Evolutionary conservation across 2,113 vertebrate species (phyloP).

Genomic region (Thermophis baileyi): DNA sequence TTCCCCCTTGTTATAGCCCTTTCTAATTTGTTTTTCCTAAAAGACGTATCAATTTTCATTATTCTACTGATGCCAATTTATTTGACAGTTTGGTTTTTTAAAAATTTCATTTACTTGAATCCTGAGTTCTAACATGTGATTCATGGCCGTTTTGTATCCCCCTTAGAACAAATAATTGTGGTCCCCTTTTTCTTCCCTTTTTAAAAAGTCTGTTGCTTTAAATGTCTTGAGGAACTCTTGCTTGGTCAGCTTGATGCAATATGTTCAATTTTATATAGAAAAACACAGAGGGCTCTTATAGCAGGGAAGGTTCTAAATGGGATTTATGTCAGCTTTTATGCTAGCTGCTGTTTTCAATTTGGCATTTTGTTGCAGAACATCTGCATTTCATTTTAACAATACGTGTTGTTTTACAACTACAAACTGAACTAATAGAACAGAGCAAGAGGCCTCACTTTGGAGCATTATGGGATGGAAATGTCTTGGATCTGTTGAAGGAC

Average conservation of each 20-base stretch:
- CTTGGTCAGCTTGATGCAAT: rapidly evolving
- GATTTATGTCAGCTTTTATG: background rate
- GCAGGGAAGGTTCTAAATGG: background rate
- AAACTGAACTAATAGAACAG: background rate
- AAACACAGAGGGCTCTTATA: background rate
- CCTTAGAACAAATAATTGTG: background rate
- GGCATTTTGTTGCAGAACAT: background rate
- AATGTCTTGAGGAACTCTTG: background rate
- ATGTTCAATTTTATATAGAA: background rate
- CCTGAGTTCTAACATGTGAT: background rate
- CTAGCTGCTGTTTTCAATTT: background rate
- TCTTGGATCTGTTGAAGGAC: background rate
- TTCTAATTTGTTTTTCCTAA: background rate
- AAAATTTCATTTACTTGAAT: background rate
- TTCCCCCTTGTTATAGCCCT: background rate
- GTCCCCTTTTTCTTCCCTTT: background rate
- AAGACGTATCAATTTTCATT: background rate
- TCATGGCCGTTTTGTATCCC: background rate
- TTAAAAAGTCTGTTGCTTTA: background rate
- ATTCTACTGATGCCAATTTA: background rate
- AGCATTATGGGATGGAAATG: background rate
- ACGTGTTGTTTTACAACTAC: background rate
- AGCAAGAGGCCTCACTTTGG: background rate
- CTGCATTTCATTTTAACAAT: background rate
- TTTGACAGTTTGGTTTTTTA: background rate